These are phyloP conservation scores for Monomorium pharaonis DNA, from an alignment of 1,140 invertebrate species.

Conservation along the genomic window DNA sequence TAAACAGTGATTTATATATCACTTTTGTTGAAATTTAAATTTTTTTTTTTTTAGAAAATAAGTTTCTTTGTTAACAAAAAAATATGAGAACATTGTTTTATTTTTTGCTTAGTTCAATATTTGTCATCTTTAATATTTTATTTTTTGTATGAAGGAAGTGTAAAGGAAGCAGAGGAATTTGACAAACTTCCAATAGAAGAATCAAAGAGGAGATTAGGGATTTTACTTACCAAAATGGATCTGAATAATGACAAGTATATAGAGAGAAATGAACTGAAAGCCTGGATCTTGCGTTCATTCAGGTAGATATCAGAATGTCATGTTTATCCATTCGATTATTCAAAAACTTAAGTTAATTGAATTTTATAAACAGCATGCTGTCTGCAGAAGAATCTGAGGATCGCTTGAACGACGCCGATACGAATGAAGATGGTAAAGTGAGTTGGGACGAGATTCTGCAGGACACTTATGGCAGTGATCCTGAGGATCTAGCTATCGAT, in stretches of 20 bases:
- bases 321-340: neutral
- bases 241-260: slow-evolving; percentile 91
- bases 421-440: slow-evolving; percentile 92
- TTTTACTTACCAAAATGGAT: slow-evolving; percentile 96
- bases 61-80: neutral
- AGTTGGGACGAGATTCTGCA: slow-evolving; percentile 95
- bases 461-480: slow-evolving; percentile 92
- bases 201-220: slow-evolving; percentile 91
- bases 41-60: neutral
- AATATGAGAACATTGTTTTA: neutral
- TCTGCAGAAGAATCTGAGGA: slow-evolving; percentile 95
- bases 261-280: slow-evolving; percentile 93
- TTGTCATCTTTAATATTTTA: slow-evolving; percentile 38
- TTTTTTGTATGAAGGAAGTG: slow-evolving; percentile 90
- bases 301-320: slow-evolving; percentile 85
- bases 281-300: slow-evolving; percentile 97
- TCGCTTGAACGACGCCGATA: slow-evolving; percentile 94
- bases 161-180: slow-evolving; percentile 96
- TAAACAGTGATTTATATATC: too few species aligned
- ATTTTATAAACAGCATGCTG: slow-evolving; percentile 88
- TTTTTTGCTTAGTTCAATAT: neutral
- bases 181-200: slow-evolving; percentile 95
- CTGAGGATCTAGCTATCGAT: slow-evolving; percentile 84
- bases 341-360: neutral
- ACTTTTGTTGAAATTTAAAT: neutral